Evolutionary conservation across 2,113 vertebrate species (phyloP).

Genomic region (Nipponia nippon): DNA sequence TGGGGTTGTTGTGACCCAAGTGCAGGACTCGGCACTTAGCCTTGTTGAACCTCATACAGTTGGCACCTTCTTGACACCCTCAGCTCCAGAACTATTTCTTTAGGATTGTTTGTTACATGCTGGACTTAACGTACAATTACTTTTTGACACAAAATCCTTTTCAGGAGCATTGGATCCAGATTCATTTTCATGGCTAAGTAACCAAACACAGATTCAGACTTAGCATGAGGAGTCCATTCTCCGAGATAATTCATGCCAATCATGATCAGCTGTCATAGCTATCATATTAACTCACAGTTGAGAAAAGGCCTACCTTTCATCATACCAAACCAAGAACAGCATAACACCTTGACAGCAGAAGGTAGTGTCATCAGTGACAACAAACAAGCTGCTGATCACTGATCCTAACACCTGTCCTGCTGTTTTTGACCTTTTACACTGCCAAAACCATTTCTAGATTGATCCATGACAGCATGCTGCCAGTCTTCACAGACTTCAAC

Average conservation of each 20-base stretch:
- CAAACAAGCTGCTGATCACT: neutral
- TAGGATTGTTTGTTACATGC: fast-evolving
- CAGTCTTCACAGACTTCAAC: neutral
- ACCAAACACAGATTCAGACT: neutral
- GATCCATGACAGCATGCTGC: neutral
- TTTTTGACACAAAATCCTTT: neutral
- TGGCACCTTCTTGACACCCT: neutral
- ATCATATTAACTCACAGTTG: fast-evolving
- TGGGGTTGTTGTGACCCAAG: too few relatives aligned
- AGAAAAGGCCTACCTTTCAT: neutral
- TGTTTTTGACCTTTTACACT: neutral
- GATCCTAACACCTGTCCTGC: neutral
- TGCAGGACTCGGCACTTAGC: too few relatives aligned
- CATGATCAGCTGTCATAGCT: neutral
- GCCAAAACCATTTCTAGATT: neutral
- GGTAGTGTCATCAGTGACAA: neutral
- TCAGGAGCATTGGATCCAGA: neutral
- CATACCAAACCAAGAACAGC: neutral
- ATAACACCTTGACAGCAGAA: neutral
- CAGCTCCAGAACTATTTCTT: neutral
- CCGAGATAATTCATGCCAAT: neutral
- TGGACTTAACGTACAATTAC: neutral
- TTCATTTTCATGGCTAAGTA: neutral
- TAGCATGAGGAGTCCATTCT: neutral
- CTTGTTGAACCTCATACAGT: too few relatives aligned